A percentile compares a stretch with the other conserved stretches of the same genome.
These are phyloP conservation scores for Hassar affinis DNA, from an alignment of 2,113 vertebrate genomes.

Conservation along the genomic window DNA sequence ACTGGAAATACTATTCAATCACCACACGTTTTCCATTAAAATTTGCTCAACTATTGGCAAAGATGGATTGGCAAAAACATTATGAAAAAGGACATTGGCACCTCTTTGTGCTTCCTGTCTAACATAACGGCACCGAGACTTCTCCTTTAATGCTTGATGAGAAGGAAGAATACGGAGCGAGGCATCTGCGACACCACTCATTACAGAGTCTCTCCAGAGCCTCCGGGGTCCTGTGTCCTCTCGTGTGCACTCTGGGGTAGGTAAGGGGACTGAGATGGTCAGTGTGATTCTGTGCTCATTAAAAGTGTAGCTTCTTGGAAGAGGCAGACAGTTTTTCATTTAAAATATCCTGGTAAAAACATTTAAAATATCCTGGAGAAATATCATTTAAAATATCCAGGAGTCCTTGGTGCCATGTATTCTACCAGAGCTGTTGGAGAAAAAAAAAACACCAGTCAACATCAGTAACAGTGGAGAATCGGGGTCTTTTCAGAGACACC, in stretches of 20 bases:
- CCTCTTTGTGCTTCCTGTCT: not conserved
- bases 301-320: not conserved
- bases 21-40: not conserved
- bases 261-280: not conserved
- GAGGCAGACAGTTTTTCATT: not conserved
- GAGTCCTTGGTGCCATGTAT: not conserved
- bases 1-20: not conserved
- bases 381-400: no score
- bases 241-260: not conserved
- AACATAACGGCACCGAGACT: not conserved
- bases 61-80: not conserved
- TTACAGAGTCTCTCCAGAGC: not conserved
- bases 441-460: not conserved
- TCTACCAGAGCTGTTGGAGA: not conserved
- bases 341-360: no score
- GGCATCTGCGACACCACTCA: not conserved
- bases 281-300: not conserved
- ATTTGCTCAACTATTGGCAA: not conserved
- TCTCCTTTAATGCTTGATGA: constrained; percentile 8
- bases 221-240: constrained; percentile 20
- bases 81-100: not conserved
- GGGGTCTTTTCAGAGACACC: not conserved
- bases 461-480: not conserved
- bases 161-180: not conserved
- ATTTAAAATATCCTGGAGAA: not conserved